Evolutionary conservation across 2,888 invertebrate species (phyloP).

Genomic region (Alsophila aescularia): DNA sequence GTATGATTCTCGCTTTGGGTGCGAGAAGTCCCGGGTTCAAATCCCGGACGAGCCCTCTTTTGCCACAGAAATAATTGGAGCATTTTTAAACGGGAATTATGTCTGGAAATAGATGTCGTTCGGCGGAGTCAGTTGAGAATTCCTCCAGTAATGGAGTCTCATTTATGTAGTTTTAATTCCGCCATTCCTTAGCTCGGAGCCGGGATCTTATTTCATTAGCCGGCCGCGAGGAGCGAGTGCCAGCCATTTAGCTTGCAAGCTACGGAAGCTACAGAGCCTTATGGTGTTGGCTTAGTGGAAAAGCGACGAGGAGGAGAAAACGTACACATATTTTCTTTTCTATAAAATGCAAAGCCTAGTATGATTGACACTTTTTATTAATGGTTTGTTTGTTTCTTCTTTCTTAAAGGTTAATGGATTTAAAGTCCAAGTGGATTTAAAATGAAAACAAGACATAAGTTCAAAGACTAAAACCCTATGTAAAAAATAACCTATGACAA

Average conservation of each 20-base stretch:
- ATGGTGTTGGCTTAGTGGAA: constrained; percentile 26
- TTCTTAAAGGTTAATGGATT: too few relatives aligned
- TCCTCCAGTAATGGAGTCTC: constrained; percentile 70
- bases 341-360: too few relatives aligned
- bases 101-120: constrained; percentile 32
- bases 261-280: constrained; percentile 44
- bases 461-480: too few relatives aligned
- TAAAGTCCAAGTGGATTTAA: too few relatives aligned
- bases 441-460: too few relatives aligned
- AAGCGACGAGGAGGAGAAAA: constrained; percentile 14
- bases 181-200: constrained; percentile 80
- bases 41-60: constrained; percentile 81
- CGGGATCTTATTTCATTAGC: constrained; percentile 83
- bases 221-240: constrained; percentile 67
- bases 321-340: too few relatives aligned
- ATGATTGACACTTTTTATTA: too few relatives aligned
- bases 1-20: constrained; percentile 85
- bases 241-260: constrained; percentile 78
- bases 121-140: constrained; percentile 38
- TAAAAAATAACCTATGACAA: too few relatives aligned
- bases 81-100: constrained; percentile 24
- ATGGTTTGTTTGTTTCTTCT: too few relatives aligned
- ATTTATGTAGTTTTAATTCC: constrained; percentile 84
- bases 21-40: constrained; percentile 85
- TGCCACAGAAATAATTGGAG: constrained; percentile 17